Percentiles rank a stretch among this genome's conserved stretches.
phyloP scores from a whole-genome alignment of 2,113 vertebrate species.

The Muntiacus muntjak region DNA sequence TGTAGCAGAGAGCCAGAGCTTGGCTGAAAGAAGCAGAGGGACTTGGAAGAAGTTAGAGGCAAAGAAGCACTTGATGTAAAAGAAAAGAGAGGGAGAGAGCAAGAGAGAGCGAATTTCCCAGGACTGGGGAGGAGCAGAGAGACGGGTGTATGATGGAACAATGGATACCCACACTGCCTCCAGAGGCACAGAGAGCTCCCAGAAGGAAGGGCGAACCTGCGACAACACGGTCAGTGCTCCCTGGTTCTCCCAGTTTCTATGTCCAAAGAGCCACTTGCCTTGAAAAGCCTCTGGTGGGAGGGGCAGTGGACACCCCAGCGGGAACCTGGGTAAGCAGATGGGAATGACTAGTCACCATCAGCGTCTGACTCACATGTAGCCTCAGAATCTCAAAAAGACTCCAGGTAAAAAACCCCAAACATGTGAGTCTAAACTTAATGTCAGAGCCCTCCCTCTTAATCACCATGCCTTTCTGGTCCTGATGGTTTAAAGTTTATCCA shows the following conservation, averaged over 20 bases:
- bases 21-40: neutral
- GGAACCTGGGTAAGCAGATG: neutral
- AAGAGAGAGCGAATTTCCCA: neutral
- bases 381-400: neutral
- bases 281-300: neutral
- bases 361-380: neutral
- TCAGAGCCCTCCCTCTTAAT: neutral
- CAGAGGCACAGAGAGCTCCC: accelerated
- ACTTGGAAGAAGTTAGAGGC: neutral
- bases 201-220: neutral
- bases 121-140: neutral
- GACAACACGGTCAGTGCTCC: neutral
- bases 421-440: neutral
- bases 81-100: neutral
- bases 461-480: neutral
- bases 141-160: accelerated
- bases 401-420: neutral
- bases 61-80: neutral
- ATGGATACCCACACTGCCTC: neutral
- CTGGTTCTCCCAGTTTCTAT: too few relatives aligned
- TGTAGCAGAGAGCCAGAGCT: neutral
- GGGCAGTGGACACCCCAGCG: neutral
- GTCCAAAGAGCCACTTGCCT: neutral
- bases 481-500: neutral
- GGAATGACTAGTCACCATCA: neutral